Evolutionary conservation across 2,113 vertebrate genomes (phyloP), one percentile per base, ranked within the genome.

Genomic region (Dascyllus trimaculatus): DNA sequence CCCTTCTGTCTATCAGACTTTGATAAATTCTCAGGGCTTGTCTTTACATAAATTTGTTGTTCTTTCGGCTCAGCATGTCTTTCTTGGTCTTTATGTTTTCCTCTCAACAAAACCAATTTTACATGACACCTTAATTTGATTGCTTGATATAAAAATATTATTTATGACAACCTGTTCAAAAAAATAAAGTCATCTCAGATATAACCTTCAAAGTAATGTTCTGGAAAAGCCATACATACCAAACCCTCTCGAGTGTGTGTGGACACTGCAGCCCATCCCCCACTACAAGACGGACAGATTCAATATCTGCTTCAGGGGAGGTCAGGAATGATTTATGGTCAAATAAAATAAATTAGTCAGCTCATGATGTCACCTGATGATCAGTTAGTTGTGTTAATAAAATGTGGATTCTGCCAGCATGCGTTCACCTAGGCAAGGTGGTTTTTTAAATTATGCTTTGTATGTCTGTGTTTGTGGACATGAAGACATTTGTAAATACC

Each of bases 241-340:
- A 56, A 68, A 59, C 25, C 26, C 43, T 54, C 18, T 4, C 6
- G 29, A n/a, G n/a, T n/a, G 11, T 62, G 35, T 60, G 24, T 51
- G 8, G 19, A 43, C 14, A 43, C 48, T 46, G 32, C 43, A 32
- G 45, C 70, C 71, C 60, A 32, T 46, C 66, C 71, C 82, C 72
- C 62, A 71, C 85, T 80, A 92, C 93, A 93, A 94, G 90, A 84
- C 48, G 49, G 72, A 83, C 93, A 84, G 91, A 87, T 88, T 93
- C 95, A 96, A 94, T 96, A 95, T 94, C 92, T 93, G 91, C 91
- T 93, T 78, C 93, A 58, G 91, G 49, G 49, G 48, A 67, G 94
- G 94, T 94, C 95, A 94, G 92, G 93, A 91, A 95, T 96, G 96
- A 97, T 96, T 96, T 96, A 96, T 97, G 95, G 94, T 95, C 94